phyloP scores from a whole-genome alignment of 2,113 vertebrate species.

The Tachycineta bicolor region DNA sequence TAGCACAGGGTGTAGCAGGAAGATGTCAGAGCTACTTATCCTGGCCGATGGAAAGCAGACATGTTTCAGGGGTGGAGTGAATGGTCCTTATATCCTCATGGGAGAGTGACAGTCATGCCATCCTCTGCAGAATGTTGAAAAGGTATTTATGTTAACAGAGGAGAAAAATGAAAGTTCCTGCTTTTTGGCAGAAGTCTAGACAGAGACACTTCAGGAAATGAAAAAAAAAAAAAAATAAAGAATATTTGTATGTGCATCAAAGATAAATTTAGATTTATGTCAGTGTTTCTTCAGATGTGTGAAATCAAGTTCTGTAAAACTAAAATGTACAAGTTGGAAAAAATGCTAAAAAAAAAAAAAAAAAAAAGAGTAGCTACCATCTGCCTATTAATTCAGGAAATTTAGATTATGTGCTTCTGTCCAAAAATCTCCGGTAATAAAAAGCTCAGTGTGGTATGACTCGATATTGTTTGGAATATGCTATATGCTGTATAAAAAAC shows the following conservation, averaged over 20 bases:
- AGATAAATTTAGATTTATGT: constrained; percentile 56
- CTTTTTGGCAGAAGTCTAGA: not conserved
- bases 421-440: constrained; percentile 63
- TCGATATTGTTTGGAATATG: constrained; percentile 26
- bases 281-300: constrained; percentile 52
- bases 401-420: constrained; percentile 42
- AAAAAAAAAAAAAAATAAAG: not conserved
- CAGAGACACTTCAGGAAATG: not conserved
- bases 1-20: not conserved
- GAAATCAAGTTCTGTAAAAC: constrained; percentile 63
- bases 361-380: constrained; percentile 21
- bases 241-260: constrained; percentile 52
- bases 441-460: constrained; percentile 57
- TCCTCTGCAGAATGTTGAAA: not conserved
- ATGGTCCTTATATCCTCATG: not conserved
- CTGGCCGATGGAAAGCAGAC: not conserved
- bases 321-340: constrained; percentile 24
- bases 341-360: not conserved
- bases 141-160: not conserved
- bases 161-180: not conserved
- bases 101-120: not conserved
- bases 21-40: not conserved
- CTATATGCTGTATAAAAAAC: not conserved
- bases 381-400: constrained; percentile 63
- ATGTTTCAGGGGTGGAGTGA: not conserved